These are phyloP conservation scores for Coboldia fuscipes DNA, from an alignment of 1,140 invertebrate species.

Conservation along the genomic window DNA sequence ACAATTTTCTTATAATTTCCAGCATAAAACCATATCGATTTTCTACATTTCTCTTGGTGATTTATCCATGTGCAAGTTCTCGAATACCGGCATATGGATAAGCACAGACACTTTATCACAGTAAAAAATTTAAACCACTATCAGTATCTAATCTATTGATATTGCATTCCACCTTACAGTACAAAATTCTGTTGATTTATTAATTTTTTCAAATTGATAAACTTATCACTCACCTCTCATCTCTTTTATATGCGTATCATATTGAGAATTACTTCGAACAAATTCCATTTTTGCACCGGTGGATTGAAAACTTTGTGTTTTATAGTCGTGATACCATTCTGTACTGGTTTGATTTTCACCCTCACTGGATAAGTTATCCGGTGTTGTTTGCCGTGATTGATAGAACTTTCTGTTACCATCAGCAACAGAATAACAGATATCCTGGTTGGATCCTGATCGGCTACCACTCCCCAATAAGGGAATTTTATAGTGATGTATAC, in stretches of 20 bases:
- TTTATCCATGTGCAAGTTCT: too few species aligned
- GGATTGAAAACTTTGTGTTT: constrained; percentile 25
- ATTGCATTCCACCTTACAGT: too few species aligned
- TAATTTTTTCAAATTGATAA: too few species aligned
- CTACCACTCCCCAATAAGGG: not conserved
- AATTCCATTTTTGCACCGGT: constrained; percentile 27
- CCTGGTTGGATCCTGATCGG: constrained; percentile 4
- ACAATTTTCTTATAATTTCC: too few species aligned
- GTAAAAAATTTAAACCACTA: too few species aligned
- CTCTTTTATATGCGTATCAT: constrained; percentile 66
- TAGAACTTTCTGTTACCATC: constrained; percentile 11
- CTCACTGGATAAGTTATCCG: not conserved
- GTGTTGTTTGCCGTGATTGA: constrained; percentile 6
- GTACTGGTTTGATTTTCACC: constrained; percentile 7
- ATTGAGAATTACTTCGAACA: constrained; percentile 50
- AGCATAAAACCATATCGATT: too few species aligned
- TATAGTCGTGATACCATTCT: constrained; percentile 36
- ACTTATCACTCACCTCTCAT: constrained; percentile 46
- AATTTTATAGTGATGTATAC: constrained; percentile 6
- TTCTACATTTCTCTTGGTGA: too few species aligned
- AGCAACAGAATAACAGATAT: constrained; percentile 8
- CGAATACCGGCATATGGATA: too few species aligned
- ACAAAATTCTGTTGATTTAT: too few species aligned
- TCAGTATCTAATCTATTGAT: too few species aligned
- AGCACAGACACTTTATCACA: too few species aligned